These are phyloP conservation scores for Periophthalmus magnuspinnatus DNA, from an alignment of 2,797 vertebrate genomes.

Conservation along the genomic window DNA sequence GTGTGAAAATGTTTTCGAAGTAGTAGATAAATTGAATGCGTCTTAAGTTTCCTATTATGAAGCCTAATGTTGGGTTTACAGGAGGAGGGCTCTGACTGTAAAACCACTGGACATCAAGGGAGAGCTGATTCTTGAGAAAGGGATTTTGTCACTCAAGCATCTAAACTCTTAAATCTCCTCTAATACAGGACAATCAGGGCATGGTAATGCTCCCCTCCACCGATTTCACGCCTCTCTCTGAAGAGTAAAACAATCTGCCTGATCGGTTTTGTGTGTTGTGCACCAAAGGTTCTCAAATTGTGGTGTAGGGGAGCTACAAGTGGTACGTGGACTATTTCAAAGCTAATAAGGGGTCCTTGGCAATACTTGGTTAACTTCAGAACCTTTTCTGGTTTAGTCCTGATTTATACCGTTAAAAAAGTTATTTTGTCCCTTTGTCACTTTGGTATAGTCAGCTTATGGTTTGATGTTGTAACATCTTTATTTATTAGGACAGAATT, in stretches of 20 bases:
- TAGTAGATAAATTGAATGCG: constrained; percentile 70
- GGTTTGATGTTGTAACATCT: no score
- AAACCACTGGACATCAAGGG: constrained; percentile 61
- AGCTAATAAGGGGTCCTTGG: background rate
- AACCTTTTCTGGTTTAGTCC: background rate
- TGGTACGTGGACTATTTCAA: background rate
- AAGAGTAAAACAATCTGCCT: constrained; percentile 61
- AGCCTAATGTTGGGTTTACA: constrained; percentile 44
- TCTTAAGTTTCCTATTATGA: constrained; percentile 78
- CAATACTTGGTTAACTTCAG: background rate
- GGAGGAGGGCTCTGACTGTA: constrained; percentile 23
- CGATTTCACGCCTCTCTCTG: constrained; percentile 60
- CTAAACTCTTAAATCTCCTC: constrained; percentile 64
- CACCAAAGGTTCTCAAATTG: background rate
- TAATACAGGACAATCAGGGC: constrained; percentile 65
- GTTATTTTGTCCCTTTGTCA: no score
- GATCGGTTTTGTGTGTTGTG: constrained; percentile 39
- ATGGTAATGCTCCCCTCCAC: constrained; percentile 49
- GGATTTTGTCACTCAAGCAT: constrained; percentile 66
- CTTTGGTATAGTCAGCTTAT: no score
- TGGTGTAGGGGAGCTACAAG: background rate
- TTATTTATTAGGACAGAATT: no score
- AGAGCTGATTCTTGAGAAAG: constrained; percentile 56
- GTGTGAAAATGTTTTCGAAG: constrained; percentile 72
- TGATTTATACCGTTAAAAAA: no score